These are phyloP conservation scores for rabbit (Oryctolagus cuniculus) DNA, from an alignment of 2,113 vertebrate genomes.

Conservation along the genomic window DNA sequence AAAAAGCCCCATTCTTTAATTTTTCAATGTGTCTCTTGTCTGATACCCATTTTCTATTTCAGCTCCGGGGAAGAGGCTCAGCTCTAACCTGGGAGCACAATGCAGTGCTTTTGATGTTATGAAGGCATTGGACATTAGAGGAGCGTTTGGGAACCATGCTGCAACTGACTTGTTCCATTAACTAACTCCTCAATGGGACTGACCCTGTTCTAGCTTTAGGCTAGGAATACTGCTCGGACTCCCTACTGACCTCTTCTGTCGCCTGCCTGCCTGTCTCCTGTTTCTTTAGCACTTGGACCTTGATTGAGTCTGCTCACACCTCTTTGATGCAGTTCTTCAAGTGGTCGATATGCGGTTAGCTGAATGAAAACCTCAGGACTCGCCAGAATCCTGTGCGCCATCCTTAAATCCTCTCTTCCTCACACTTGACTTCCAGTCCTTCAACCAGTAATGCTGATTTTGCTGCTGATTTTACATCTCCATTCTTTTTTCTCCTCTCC, in stretches of 20 bases:
- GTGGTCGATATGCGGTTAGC: neutral
- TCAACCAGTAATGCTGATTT: neutral
- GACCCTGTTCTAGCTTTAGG: neutral
- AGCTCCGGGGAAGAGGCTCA: neutral
- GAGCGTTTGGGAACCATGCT: neutral
- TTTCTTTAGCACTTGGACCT: neutral
- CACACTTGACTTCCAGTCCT: neutral
- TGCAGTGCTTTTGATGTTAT: constrained; percentile 46
- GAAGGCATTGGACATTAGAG: constrained; percentile 48
- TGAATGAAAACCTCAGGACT: neutral
- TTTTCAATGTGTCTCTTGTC: constrained; percentile 47
- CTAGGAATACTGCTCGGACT: neutral
- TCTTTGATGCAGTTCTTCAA: neutral
- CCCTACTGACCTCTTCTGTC: neutral
- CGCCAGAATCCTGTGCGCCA: neutral
- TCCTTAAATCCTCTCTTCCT: neutral
- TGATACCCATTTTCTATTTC: neutral
- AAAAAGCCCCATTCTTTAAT: constrained; percentile 42
- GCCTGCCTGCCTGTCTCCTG: neutral
- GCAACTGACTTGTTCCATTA: neutral
- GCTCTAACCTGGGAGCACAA: neutral
- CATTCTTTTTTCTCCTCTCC: neutral
- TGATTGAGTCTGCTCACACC: neutral
- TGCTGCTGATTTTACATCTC: neutral
- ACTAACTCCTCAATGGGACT: neutral